Evolutionary conservation across 2,113 vertebrate genomes (phyloP).

Genomic region (Cyanoderma ruficeps): DNA sequence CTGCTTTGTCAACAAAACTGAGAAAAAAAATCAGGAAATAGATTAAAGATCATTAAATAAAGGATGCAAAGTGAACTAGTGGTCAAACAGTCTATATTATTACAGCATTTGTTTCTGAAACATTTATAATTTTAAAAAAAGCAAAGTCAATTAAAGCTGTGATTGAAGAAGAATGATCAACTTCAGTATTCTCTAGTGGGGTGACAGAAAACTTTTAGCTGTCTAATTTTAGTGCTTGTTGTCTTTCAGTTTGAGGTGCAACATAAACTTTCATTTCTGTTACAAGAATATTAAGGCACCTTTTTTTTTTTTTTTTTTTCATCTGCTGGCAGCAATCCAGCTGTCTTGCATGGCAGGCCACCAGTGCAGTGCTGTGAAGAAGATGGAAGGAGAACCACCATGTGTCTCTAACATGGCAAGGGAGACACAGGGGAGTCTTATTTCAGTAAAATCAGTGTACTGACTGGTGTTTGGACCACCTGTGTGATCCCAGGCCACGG

Average conservation of each 20-base stretch:
- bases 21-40: background rate
- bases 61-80: background rate
- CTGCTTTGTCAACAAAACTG: background rate
- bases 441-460: background rate
- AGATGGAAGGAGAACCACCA: background rate
- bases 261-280: background rate
- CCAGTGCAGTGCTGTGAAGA: background rate
- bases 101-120: background rate
- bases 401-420: rapidly evolving
- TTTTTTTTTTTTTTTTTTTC: background rate
- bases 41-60: background rate
- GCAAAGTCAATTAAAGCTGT: background rate
- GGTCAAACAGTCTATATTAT: background rate
- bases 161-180: background rate
- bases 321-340: background rate
- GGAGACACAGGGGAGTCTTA: background rate
- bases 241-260: background rate
- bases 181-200: background rate
- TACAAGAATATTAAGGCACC: background rate
- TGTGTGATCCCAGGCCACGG: background rate
- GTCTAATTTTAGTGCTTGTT: background rate
- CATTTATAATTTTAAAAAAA: background rate
- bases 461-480: background rate
- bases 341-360: background rate
- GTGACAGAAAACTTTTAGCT: background rate